These are phyloP conservation scores for Acanthurus tractus DNA, from an alignment of 2,797 vertebrate genomes.

Conservation along the genomic window DNA sequence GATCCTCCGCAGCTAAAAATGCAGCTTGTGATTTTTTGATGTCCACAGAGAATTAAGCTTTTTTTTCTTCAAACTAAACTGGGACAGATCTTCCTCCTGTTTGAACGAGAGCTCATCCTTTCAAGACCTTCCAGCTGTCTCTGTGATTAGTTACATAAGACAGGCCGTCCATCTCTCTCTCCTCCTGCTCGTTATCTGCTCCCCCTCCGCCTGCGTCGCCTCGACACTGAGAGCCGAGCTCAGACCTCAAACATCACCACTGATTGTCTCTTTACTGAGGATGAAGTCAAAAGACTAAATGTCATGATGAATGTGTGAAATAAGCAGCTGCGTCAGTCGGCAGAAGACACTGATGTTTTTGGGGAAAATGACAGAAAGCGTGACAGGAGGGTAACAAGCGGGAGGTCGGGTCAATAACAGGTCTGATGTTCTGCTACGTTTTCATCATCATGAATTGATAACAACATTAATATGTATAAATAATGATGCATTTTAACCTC, in stretches of 20 bases:
- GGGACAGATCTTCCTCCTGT: constrained; percentile 40
- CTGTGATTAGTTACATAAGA: constrained; percentile 40
- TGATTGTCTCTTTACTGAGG: constrained; percentile 6
- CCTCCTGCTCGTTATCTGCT: background rate
- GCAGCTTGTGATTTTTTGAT: constrained; percentile 44
- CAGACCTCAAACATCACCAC: constrained; percentile 8
- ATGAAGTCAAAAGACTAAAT: constrained; percentile 12
- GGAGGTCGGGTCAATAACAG: background rate
- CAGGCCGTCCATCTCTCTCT: constrained; percentile 19
- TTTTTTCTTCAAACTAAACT: constrained; percentile 30
- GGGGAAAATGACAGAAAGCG: background rate
- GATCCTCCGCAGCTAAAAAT: constrained; percentile 14
- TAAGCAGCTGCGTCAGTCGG: background rate
- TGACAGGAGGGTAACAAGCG: background rate
- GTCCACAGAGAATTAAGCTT: constrained; percentile 18
- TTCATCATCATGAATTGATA: background rate
- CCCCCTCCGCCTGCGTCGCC: background rate
- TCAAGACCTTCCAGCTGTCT: constrained; percentile 27
- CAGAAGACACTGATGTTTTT: background rate
- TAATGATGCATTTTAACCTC: background rate
- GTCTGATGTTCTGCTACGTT: background rate
- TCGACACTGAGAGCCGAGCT: constrained; percentile 10
- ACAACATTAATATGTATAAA: background rate
- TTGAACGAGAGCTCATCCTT: constrained; percentile 37
- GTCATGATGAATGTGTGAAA: constrained; percentile 14